Base-by-base conservation (phyloP, 1,140 invertebrate species). In the Drosophila oshimai region DNA sequence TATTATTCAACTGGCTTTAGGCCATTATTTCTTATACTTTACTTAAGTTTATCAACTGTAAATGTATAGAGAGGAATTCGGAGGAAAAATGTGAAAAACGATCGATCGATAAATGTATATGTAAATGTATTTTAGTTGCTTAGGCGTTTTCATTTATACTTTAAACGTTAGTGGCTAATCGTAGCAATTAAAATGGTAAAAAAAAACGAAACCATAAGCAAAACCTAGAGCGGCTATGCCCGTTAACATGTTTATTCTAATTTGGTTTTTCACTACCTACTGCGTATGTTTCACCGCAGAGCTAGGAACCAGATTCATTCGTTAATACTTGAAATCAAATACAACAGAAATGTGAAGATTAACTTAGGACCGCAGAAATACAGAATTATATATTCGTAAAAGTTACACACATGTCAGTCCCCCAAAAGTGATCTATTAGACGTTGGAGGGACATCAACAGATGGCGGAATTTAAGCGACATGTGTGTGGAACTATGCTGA, bases 311-410 rank as follows among this genome's bases (percentile, higher is more conserved):
- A 69, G 45, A 26, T 60, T 62, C 37, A 34, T 36, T 61, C 57
- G 80, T 84, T 84, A 68, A 79, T 45, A 58, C 45, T 72, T 55
- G 39, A 86, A 84, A 53, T 62, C n/a, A 69, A 36, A 60, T 31
- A 46, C 47, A 77, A 77, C 20, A 39, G 41, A 60, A 76, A 74
- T 74, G 74, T 78, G 64, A 79, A 84, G 73, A 75, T 79, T 58
- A 72, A 75, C 69, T 60, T 74, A 80, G 65, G 67, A 84, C 22
- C 74, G 45, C 44, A 50, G 33, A 78, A 79, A 72, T 75, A 79
- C 49, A 79, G 50, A 73, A 83, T 29, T 80, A 64, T 87, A 87
- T 87, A 86, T 86, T 86, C 80, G 24, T 75, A 84, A 69, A 81
- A 81, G 68, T 61, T 62, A 75, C 65, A 53, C 64, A 75, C 33